These are phyloP conservation scores for Prosopocoilus inquinatus DNA, from an alignment of 2,888 invertebrate species.

Conservation along the genomic window DNA sequence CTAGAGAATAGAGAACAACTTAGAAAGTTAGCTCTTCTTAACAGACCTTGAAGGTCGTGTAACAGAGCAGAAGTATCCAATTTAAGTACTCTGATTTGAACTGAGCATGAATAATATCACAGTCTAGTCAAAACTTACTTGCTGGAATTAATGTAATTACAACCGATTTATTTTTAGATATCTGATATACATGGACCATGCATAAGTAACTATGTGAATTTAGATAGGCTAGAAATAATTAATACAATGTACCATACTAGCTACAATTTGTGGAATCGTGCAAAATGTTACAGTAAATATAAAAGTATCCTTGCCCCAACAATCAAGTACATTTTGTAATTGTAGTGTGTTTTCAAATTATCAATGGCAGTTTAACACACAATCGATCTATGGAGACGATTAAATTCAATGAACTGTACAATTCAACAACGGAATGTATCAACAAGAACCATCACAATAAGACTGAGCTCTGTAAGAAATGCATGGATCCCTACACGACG, in stretches of 20 bases:
- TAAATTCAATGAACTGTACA: slow-evolving; percentile 52
- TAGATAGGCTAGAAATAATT: slow-evolving; percentile 63
- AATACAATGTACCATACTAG: slow-evolving; percentile 58
- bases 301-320: background rate
- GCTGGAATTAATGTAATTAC: background rate
- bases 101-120: background rate
- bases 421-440: slow-evolving; percentile 53
- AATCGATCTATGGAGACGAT: slow-evolving; percentile 53
- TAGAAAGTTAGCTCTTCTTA: too few relatives aligned
- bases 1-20: background rate
- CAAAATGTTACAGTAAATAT: slow-evolving; percentile 61
- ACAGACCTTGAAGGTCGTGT: too few relatives aligned
- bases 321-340: slow-evolving; percentile 24
- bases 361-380: slow-evolving; percentile 46
- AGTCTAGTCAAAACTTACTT: background rate
- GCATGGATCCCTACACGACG: slow-evolving; percentile 55
- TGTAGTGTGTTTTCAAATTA: slow-evolving; percentile 60
- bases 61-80: too few relatives aligned
- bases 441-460: slow-evolving; percentile 41
- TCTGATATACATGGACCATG: slow-evolving; percentile 56
- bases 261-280: slow-evolving; percentile 59
- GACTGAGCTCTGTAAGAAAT: slow-evolving; percentile 53
- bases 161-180: slow-evolving; percentile 28
- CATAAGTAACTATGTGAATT: slow-evolving; percentile 57
- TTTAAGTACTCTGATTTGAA: too few relatives aligned